phyloP scores from a whole-genome alignment of 2,888 invertebrate genomes.

The Oscheius sp. region DNA sequence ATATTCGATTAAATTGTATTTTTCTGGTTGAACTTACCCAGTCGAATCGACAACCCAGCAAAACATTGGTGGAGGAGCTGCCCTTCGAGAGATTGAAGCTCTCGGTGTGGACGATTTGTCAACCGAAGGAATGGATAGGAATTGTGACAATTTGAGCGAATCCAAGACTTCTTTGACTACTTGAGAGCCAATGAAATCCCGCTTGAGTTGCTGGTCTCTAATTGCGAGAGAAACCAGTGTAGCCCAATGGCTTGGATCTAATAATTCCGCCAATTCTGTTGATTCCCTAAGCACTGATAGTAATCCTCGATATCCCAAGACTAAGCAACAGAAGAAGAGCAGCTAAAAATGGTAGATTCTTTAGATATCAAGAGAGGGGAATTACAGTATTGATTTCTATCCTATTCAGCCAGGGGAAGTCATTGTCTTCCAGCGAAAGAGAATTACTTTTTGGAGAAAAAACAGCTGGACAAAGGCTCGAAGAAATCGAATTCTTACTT shows the following conservation, averaged over 20 bases:
- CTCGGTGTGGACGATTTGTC: conserved; percentile 9
- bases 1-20: no score
- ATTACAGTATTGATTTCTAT: conserved; percentile 9
- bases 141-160: not conserved
- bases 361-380: not conserved
- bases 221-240: not conserved
- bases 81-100: conserved; percentile 13
- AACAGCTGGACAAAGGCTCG: not conserved
- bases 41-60: conserved; percentile 49
- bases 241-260: conserved; percentile 10
- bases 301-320: conserved; percentile 13
- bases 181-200: not conserved
- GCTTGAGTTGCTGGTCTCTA: conserved; percentile 17
- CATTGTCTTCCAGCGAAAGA: not conserved
- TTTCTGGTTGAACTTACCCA: conserved; percentile 24
- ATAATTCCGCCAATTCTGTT: not conserved
- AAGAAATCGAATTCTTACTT: not conserved
- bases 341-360: not conserved
- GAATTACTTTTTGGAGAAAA: not conserved
- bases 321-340: conserved; percentile 7
- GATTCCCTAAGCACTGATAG: conserved; percentile 1
- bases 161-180: conserved; percentile 10
- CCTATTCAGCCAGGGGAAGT: conserved; percentile 1
- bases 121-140: conserved; percentile 8
- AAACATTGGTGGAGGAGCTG: conserved; percentile 28